phyloP scores from a whole-genome alignment of 1,140 invertebrate genomes.

The Apocrypta bakeri region DNA sequence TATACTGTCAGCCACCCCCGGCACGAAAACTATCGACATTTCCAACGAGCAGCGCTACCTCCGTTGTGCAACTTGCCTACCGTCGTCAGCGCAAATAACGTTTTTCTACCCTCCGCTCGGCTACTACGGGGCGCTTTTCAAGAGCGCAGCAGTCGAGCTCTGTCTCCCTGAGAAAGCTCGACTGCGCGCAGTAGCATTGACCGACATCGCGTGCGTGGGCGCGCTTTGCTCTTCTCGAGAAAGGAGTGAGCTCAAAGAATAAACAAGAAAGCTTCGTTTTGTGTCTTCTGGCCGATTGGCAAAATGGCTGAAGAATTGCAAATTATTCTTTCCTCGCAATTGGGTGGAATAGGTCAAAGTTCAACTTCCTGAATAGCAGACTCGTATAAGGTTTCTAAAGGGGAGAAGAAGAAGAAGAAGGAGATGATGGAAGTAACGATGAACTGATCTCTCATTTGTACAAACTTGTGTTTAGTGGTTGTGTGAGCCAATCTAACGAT shows the following conservation, averaged over 20 bases:
- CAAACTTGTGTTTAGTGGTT: background rate
- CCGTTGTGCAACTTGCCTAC: background rate
- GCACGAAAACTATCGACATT: constrained; percentile 27
- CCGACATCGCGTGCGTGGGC: constrained; percentile 5
- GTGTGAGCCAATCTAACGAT: background rate
- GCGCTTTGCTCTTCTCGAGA: background rate
- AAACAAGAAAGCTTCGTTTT: background rate
- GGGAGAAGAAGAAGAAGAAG: too few relatives aligned
- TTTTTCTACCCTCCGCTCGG: background rate
- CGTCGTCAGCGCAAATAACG: background rate
- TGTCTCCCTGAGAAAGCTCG: background rate
- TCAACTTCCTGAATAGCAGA: too few relatives aligned
- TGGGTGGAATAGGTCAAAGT: background rate
- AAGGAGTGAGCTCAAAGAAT: background rate
- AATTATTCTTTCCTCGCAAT: too few relatives aligned
- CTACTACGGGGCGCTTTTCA: background rate
- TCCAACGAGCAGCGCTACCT: background rate
- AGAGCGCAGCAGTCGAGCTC: background rate
- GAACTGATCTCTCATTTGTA: background rate
- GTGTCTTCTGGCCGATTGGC: background rate
- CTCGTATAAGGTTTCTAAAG: too few relatives aligned
- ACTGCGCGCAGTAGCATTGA: background rate
- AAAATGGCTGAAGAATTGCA: constrained; percentile 7
- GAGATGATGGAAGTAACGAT: too few relatives aligned
- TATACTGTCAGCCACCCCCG: too few relatives aligned